Conservation (phyloP, 1,140 invertebrate genomes). For the Drosophila tsacasi region DNA sequence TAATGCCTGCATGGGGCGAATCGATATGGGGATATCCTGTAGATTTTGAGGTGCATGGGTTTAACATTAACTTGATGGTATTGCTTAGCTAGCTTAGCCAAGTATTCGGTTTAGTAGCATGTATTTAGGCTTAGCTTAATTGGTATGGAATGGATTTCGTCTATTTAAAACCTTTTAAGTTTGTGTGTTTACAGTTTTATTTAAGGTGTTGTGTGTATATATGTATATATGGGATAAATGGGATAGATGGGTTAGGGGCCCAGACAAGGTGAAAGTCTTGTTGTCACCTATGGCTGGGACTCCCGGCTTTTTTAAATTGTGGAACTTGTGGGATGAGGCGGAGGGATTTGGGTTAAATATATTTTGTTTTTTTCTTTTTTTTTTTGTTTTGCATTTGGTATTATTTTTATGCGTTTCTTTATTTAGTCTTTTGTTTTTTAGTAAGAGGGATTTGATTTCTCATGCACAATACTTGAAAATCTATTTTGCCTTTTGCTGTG, state of each 20-base stretch:
- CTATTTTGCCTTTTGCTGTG: slow-evolving; percentile 80
- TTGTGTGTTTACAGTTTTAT: slow-evolving; percentile 30
- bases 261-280: slow-evolving; percentile 25
- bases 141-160: slow-evolving; percentile 45
- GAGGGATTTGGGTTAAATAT: slow-evolving; percentile 33
- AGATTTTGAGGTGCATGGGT: slow-evolving; percentile 9
- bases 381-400: slow-evolving; percentile 54
- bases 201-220: slow-evolving; percentile 34
- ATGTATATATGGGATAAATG: slow-evolving; percentile 41
- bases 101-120: slow-evolving; percentile 42
- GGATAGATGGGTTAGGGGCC: slow-evolving; percentile 9
- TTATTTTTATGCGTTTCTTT: slow-evolving; percentile 72
- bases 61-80: slow-evolving; percentile 51
- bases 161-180: slow-evolving; percentile 52
- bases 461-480: slow-evolving; percentile 85
- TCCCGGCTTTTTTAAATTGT: slow-evolving; percentile 7
- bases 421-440: slow-evolving; percentile 76
- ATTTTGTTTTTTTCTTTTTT: background rate
- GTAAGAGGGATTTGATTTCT: slow-evolving; percentile 84
- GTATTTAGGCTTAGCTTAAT: slow-evolving; percentile 50
- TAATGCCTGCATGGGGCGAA: slow-evolving; percentile 19
- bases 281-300: slow-evolving; percentile 29
- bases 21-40: slow-evolving; percentile 6
- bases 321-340: slow-evolving; percentile 28
- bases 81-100: slow-evolving; percentile 48